Conservation (phyloP, 1,140 invertebrate genomes). For the Drosophila bocqueti region DNA sequence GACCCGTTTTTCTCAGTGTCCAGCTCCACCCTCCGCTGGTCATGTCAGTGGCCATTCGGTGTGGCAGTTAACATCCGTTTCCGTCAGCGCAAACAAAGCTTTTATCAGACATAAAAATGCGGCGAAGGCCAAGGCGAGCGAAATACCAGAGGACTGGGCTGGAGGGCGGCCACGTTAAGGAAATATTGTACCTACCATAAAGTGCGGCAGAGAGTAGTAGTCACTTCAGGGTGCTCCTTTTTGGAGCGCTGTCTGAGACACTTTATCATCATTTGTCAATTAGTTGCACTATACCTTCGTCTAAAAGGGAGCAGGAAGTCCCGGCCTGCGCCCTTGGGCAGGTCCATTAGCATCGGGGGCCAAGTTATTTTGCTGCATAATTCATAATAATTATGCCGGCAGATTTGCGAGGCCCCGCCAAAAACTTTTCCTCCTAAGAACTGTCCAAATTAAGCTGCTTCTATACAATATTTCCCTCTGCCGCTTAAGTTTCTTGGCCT, state of each 20-base stretch:
- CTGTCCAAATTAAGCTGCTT: slow-evolving; percentile 34
- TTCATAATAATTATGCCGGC: slow-evolving; percentile 77
- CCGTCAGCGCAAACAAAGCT: slow-evolving; percentile 75
- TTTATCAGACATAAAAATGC: slow-evolving; percentile 77
- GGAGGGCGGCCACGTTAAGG: slow-evolving; percentile 39
- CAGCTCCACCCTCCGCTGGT: slow-evolving; percentile 39
- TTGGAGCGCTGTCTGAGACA: slow-evolving; percentile 56
- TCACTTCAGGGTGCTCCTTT: slow-evolving; percentile 24
- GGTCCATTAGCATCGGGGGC: slow-evolving; percentile 46
- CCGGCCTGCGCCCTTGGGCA: slow-evolving; percentile 12
- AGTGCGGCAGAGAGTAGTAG: slow-evolving; percentile 19
- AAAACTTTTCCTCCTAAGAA: slow-evolving; percentile 20
- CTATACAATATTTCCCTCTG: slow-evolving; percentile 20
- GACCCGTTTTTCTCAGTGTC: background rate
- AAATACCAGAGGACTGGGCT: background rate
- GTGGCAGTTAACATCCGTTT: slow-evolving; percentile 79
- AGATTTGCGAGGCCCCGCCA: slow-evolving; percentile 58
- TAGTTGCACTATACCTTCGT: slow-evolving; percentile 66
- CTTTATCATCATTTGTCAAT: slow-evolving; percentile 83
- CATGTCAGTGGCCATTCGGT: slow-evolving; percentile 73
- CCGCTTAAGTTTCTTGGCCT: slow-evolving; percentile 44
- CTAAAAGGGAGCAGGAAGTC: slow-evolving; percentile 31
- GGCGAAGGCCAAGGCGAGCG: slow-evolving; percentile 21
- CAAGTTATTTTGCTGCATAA: slow-evolving; percentile 70
- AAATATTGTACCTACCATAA: slow-evolving; percentile 47